A percentile compares a stretch with the other conserved stretches of the same genome.
Conservation (phyloP, 2,888 invertebrate species). For the Branchellion lobata region DNA sequence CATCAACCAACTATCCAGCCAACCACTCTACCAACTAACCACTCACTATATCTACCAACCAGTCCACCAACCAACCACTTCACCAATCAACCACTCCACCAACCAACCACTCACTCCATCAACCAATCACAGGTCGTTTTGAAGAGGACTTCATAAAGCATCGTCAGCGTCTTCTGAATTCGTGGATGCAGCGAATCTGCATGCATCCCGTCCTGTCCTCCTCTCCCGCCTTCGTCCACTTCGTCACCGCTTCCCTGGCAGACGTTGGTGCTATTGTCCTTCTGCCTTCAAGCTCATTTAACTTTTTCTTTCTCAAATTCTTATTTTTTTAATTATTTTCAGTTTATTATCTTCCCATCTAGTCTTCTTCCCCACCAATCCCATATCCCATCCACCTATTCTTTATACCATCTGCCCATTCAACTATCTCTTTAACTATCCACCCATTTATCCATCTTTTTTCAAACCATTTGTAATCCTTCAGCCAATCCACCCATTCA, state of each 20-base stretch:
- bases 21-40: too few relatives aligned
- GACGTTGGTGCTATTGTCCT: conserved; percentile 76
- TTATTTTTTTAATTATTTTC: too few relatives aligned
- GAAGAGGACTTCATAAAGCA: conserved; percentile 96
- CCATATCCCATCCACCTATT: not conserved
- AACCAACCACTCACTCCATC: too few relatives aligned
- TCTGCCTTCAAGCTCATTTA: not conserved
- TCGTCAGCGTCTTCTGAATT: conserved; percentile 86
- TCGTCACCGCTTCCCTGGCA: conserved; percentile 66
- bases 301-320: not conserved
- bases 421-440: too few relatives aligned
- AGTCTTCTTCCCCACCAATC: not conserved
- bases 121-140: conserved; percentile 86
- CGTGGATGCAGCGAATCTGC: conserved; percentile 94
- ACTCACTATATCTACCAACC: too few relatives aligned
- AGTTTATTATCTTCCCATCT: not conserved
- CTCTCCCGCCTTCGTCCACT: conserved; percentile 92
- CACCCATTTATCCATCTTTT: too few relatives aligned
- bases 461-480: too few relatives aligned
- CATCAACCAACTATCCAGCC: too few relatives aligned
- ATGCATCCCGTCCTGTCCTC: conserved; percentile 89
- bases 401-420: too few relatives aligned
- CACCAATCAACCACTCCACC: too few relatives aligned
- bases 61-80: too few relatives aligned
- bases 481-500: too few relatives aligned